Percentiles rank a stretch among this genome's conserved stretches.
Conservation (phyloP, 2,113 vertebrate species). For the Larimichthys crocea region DNA sequence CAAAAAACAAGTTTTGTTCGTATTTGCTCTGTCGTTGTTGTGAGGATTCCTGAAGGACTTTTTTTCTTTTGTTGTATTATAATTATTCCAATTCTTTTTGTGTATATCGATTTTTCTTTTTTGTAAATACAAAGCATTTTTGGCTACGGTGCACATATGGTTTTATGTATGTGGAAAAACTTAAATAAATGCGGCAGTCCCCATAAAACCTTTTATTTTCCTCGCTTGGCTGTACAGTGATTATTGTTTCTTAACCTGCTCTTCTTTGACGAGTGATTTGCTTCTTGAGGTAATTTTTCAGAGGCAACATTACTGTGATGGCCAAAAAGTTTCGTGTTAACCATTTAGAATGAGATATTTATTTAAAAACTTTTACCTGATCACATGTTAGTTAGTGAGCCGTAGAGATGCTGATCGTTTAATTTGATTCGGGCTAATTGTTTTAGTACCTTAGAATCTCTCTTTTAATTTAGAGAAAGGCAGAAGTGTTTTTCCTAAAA, state of each 20-base stretch:
- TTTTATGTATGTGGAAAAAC: conserved; percentile 66
- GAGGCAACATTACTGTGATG: not conserved
- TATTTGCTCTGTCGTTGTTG: conserved; percentile 52
- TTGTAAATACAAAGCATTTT: conserved; percentile 75
- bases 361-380: not conserved
- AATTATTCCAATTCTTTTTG: conserved; percentile 35
- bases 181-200: conserved; percentile 64
- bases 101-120: conserved; percentile 60
- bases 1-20: conserved; percentile 41
- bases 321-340: not conserved
- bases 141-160: conserved; percentile 71
- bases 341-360: too few relatives aligned
- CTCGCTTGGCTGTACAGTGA: not conserved
- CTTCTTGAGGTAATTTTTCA: not conserved
- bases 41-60: conserved; percentile 70
- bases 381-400: too few relatives aligned
- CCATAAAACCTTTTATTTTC: not conserved
- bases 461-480: not conserved
- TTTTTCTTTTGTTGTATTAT: conserved; percentile 61
- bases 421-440: too few relatives aligned
- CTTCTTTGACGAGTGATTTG: not conserved
- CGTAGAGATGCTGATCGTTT: not conserved
- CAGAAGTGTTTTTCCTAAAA: too few relatives aligned
- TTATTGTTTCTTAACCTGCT: not conserved
- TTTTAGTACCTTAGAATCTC: too few relatives aligned